Evolutionary conservation across 2,888 invertebrate genomes (phyloP).

Genomic region (Bimastos eiseni): DNA sequence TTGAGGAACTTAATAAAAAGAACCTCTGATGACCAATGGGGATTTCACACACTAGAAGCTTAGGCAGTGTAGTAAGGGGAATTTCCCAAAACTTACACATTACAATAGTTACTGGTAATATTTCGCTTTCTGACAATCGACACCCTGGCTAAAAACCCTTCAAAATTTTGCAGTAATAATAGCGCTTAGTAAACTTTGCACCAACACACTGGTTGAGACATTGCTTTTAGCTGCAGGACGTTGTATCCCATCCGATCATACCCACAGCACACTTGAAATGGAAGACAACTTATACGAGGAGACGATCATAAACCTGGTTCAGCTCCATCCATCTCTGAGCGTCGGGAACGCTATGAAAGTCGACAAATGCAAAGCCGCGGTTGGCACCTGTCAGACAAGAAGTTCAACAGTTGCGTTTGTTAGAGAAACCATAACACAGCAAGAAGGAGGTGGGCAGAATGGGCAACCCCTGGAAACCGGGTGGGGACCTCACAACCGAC

Average conservation of each 20-base stretch:
- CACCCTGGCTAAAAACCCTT: background rate
- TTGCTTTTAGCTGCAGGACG: background rate
- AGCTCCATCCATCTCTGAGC: slow-evolving; percentile 88
- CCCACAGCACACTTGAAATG: slow-evolving; percentile 17
- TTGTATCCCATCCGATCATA: background rate
- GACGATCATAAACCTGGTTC: slow-evolving; percentile 73
- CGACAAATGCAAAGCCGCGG: slow-evolving; percentile 86
- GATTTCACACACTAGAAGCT: too few relatives aligned
- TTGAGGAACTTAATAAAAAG: background rate
- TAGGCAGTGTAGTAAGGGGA: too few relatives aligned
- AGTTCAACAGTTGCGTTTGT: slow-evolving; percentile 27
- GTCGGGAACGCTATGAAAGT: slow-evolving; percentile 85
- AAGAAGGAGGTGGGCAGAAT: background rate
- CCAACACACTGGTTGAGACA: background rate
- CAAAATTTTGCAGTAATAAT: background rate
- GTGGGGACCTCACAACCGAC: background rate
- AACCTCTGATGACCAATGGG: too few relatives aligned
- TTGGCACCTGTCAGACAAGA: slow-evolving; percentile 34
- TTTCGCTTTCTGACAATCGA: background rate
- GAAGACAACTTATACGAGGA: slow-evolving; percentile 21
- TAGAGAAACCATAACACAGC: slow-evolving; percentile 20
- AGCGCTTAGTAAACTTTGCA: background rate
- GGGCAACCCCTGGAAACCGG: background rate
- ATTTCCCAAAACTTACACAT: too few relatives aligned
- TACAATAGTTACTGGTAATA: background rate